These are phyloP conservation scores for Lepidothrix coronata DNA, from an alignment of 2,113 vertebrate species.

Conservation along the genomic window DNA sequence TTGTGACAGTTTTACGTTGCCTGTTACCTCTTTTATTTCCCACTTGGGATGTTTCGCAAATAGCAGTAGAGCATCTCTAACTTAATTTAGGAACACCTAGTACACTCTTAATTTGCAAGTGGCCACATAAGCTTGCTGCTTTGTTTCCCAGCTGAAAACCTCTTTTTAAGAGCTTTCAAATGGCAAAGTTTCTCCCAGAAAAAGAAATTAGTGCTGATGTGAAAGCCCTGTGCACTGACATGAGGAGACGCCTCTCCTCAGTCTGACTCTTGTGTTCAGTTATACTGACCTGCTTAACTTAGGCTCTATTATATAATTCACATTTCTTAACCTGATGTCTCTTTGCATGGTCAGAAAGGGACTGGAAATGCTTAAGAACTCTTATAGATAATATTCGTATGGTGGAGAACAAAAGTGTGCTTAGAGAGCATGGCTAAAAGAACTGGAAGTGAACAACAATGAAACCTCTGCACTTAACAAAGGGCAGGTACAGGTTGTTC, in stretches of 20 bases:
- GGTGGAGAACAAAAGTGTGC: background rate
- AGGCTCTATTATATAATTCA: background rate
- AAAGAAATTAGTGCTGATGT: background rate
- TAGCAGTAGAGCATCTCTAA: background rate
- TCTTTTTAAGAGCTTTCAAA: background rate
- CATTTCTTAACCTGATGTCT: background rate
- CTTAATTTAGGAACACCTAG: background rate
- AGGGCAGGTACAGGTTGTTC: background rate
- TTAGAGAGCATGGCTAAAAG: background rate
- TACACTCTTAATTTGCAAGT: background rate
- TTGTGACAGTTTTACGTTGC: background rate
- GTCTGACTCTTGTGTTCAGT: background rate
- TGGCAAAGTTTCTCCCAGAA: background rate
- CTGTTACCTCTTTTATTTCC: background rate
- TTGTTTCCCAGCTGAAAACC: background rate
- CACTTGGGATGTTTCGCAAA: background rate
- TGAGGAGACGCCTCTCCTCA: background rate
- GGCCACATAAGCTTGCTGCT: background rate
- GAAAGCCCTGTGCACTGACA: background rate
- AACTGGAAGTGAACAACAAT: background rate
- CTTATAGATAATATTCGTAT: background rate
- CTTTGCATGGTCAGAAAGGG: background rate
- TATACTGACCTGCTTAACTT: background rate
- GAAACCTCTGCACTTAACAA: background rate
- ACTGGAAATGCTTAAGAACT: background rate